These are phyloP conservation scores for Xyrauchen texanus DNA, from an alignment of 2,113 vertebrate genomes.

Conservation along the genomic window DNA sequence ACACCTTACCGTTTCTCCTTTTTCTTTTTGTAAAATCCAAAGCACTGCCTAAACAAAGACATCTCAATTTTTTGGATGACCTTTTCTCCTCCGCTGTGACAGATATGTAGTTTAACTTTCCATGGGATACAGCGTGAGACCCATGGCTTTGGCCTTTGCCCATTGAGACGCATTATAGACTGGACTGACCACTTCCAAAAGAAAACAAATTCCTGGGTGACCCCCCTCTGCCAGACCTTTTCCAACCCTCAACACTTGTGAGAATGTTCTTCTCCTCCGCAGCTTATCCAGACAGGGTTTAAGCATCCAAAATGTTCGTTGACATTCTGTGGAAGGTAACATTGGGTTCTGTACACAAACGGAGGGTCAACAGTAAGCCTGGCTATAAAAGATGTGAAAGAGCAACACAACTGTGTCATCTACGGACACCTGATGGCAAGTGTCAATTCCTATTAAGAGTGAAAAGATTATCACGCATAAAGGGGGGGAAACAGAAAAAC, in stretches of 20 bases:
- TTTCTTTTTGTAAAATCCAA: constrained; percentile 68
- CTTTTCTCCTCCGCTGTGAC: constrained; percentile 22
- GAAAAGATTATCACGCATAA: constrained; percentile 66
- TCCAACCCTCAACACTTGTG: not conserved
- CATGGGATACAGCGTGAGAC: constrained; percentile 12
- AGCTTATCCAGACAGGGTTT: not conserved
- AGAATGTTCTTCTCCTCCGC: not conserved
- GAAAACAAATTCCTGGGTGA: constrained; percentile 17
- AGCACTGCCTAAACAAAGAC: constrained; percentile 78
- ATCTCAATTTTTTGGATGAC: constrained; percentile 65
- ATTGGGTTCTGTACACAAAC: constrained; percentile 18
- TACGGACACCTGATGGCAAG: constrained; percentile 77
- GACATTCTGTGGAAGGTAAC: constrained; percentile 46
- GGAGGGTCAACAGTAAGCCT: constrained; percentile 33
- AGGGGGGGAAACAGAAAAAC: not conserved
- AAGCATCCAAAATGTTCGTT: constrained; percentile 42
- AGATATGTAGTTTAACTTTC: constrained; percentile 45
- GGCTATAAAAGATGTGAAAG: constrained; percentile 34
- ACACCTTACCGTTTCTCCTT: constrained; percentile 76
- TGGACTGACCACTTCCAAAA: constrained; percentile 1
- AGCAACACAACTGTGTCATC: constrained; percentile 40
- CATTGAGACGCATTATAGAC: constrained; percentile 61
- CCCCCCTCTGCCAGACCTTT: constrained; percentile 18
- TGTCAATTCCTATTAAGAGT: constrained; percentile 81
- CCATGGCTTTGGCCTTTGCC: constrained; percentile 49